Conservation (phyloP, 2,797 vertebrate species). For the Phaenicophaeus curvirostris region DNA sequence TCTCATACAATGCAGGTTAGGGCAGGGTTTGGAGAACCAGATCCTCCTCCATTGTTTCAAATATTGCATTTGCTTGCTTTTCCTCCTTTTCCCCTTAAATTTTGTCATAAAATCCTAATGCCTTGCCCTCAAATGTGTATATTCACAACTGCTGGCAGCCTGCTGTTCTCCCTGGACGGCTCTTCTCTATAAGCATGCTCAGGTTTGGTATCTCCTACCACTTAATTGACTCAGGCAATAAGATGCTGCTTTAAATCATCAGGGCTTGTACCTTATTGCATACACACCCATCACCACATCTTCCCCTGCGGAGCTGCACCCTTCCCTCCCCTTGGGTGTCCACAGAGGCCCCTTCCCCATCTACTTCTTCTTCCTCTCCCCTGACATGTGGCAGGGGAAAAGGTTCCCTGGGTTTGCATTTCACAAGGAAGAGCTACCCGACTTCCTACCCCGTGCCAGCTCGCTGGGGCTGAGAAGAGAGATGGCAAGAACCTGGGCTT, state of each 20-base stretch:
- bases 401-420: background rate
- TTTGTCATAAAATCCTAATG: background rate
- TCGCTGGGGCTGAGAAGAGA: background rate
- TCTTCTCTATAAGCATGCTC: background rate
- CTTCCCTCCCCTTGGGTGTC: background rate
- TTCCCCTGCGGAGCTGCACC: background rate
- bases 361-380: background rate
- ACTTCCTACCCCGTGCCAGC: background rate
- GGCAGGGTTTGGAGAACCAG: background rate
- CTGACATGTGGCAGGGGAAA: background rate
- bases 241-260: background rate
- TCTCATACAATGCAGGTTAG: fast-evolving
- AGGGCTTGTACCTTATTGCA: background rate
- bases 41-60: background rate
- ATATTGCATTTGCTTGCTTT: background rate
- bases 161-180: background rate
- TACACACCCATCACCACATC: background rate
- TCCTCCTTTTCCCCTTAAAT: background rate
- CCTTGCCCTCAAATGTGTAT: background rate
- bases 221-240: background rate
- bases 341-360: fast-evolving
- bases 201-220: background rate
- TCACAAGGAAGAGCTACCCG: background rate
- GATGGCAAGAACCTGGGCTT: background rate
- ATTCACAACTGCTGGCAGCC: background rate